A percentile compares a stretch with the other conserved stretches of the same genome.
phyloP scores from a whole-genome alignment of 2,797 vertebrate genomes.

The Sebastes jordani region DNA sequence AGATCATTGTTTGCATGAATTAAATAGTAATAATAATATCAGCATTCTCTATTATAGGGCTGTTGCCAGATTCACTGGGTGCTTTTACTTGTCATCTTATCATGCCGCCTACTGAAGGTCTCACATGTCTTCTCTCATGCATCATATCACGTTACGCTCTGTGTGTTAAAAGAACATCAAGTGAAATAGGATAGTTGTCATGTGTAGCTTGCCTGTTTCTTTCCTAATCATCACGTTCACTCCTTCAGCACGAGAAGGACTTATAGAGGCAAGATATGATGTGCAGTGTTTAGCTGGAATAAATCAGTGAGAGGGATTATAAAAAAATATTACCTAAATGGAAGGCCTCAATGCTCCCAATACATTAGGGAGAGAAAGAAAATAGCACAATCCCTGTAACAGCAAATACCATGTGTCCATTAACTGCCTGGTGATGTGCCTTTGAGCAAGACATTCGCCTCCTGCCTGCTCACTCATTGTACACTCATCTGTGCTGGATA shows the following conservation, averaged over 20 bases:
- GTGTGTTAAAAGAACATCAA: neutral
- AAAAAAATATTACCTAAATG: neutral
- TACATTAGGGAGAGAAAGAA: neutral
- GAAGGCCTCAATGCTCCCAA: neutral
- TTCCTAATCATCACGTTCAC: neutral
- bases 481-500: neutral
- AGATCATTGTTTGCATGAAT: neutral
- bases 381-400: neutral
- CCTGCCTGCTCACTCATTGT: neutral
- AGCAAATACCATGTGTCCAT: neutral
- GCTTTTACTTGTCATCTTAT: neutral
- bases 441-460: constrained; percentile 13
- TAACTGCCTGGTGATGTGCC: neutral
- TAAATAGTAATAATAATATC: neutral
- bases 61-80: neutral
- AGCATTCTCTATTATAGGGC: neutral
- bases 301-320: neutral
- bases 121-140: neutral
- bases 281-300: neutral
- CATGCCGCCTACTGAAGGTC: neutral
- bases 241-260: neutral
- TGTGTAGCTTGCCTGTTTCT: neutral
- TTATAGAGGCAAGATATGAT: neutral
- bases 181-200: neutral
- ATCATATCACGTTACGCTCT: neutral